Evolutionary conservation across 2,113 vertebrate genomes (phyloP), one percentile per base, ranked within the genome.

Genomic region (Ancistrus triradiatus): DNA sequence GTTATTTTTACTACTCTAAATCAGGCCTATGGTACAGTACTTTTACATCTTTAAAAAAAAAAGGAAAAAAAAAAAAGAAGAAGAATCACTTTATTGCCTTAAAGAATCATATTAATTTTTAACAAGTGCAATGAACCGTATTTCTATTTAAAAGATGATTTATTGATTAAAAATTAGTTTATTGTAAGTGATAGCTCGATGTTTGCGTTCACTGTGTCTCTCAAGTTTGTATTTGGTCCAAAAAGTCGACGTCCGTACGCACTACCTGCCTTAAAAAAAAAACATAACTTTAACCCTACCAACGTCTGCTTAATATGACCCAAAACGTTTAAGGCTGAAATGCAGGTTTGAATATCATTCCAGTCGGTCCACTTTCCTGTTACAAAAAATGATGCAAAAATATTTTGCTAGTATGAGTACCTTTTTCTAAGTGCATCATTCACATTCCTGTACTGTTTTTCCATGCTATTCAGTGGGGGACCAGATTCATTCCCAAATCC

Each of bases 71-170:
- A 61, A 69, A 75, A n/a, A n/a, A n/a, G n/a, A n/a, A n/a, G n/a
- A n/a, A n/a, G n/a, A 84, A 86, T 88, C 85, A 87, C 82, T 81
- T 80, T 85, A 83, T 84, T 87, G 85, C 85, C 84, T 88, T 88
- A 83, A 78, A 87, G 86, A 88, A 85, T 85, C 81, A 75, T 78
- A 78, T 85, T 87, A 85, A 86, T 85, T 85, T 85, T 88, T 89
- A 87, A 89, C 86, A 85, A 84, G 86, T 89, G 86, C 88, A 88
- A 89, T 88, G 86, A 87, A 84, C 67, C 27, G 68, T 75, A 77
- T 66, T 60, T 84, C 84, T 89, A 87, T 87, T 87, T 87, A 86
- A 84, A 82, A 82, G 73, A 85, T 87, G 82, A 89, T 87, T 59
- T 85, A 88, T 80, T 62, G 79, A 79, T 84, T 27, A 66, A 76